phyloP scores from a whole-genome alignment of 2,113 vertebrate species.

The Pelodiscus sinensis region DNA sequence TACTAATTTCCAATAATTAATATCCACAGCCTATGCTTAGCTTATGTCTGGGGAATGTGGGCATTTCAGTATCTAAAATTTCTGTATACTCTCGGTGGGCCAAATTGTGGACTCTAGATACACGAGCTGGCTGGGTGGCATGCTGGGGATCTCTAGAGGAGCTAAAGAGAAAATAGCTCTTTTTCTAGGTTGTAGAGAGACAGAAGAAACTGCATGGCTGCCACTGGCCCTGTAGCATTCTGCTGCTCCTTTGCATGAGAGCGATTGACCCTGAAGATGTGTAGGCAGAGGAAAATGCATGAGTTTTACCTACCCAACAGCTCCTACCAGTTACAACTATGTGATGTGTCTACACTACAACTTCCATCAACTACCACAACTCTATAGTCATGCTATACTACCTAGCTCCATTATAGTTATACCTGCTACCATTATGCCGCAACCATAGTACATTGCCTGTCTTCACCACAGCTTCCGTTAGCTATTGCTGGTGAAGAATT shows the following conservation, averaged over 20 bases:
- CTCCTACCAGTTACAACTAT: not conserved
- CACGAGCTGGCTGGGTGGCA: too few relatives aligned
- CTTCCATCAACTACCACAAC: not conserved
- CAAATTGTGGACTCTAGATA: too few relatives aligned
- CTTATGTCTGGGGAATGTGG: too few relatives aligned
- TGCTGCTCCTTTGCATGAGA: not conserved
- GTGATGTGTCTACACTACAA: not conserved
- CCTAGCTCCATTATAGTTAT: not conserved
- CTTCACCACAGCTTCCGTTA: not conserved
- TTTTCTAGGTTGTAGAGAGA: too few relatives aligned
- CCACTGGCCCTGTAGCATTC: not conserved
- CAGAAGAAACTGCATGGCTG: too few relatives aligned
- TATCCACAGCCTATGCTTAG: too few relatives aligned
- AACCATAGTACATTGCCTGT: too few relatives aligned
- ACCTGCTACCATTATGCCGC: not conserved
- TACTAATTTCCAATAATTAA: not conserved
- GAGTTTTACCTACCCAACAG: not conserved
- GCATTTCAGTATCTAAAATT: too few relatives aligned
- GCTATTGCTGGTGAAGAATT: not conserved
- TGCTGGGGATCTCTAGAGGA: too few relatives aligned
- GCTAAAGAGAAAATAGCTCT: too few relatives aligned
- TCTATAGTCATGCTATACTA: not conserved
- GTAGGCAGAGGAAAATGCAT: not conserved
- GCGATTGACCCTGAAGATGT: not conserved
- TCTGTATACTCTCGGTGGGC: too few relatives aligned